Base-by-base conservation (phyloP, 2,888 invertebrate species). In the Chouioia cunea region DNA sequence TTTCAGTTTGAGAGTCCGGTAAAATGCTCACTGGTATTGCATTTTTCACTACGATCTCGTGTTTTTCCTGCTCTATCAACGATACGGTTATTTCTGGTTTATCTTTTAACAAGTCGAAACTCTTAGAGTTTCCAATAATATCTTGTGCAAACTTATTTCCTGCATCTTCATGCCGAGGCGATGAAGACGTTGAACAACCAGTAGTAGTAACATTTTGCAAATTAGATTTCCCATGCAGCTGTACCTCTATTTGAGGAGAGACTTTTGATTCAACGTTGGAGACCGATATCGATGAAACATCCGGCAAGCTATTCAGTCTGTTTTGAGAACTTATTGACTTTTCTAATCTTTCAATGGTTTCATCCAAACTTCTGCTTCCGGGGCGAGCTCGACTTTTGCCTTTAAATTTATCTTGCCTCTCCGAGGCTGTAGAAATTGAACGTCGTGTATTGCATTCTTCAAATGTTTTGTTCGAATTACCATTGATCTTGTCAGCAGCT, bases 21-120 rank as follows among this genome's bases (percentile, higher is more conserved):
- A 80, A 80, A 65, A 77, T 78, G 69, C 79, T 80, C 54, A 75
- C 70, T 54, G 57, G 74, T 14, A 75, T 77, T 27, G 74, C 20
- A 48, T 65, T 60, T 12, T 57, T 36, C 10, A 10, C 52, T 52
- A 65, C 68, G 12, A 23, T 27, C 23, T 79, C 78, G 1, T 76
- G 75, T 79, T 77, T 71, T 47, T 36, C 36, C 36, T 6, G 36
- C 1, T 78, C 79, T 10, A 36, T 10, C 43, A 84, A 76, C 2
- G 84, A 84, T 8, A 84, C 78, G 4, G 84, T 82, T 1, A 84
- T 76, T 0, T 82, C 84, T 0, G 84, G 83, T 0, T 82, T 84
- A 3, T 83, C 83, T 23, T 80, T 79, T 12, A 84, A 76, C 2
- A 81, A 82, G 48, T 82, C 76, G n/a, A 84, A 76, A 10, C 84